Base-by-base conservation (phyloP, 37 sponge, comb jelly and placozoan species). In the Axinella damicornis region DNA sequence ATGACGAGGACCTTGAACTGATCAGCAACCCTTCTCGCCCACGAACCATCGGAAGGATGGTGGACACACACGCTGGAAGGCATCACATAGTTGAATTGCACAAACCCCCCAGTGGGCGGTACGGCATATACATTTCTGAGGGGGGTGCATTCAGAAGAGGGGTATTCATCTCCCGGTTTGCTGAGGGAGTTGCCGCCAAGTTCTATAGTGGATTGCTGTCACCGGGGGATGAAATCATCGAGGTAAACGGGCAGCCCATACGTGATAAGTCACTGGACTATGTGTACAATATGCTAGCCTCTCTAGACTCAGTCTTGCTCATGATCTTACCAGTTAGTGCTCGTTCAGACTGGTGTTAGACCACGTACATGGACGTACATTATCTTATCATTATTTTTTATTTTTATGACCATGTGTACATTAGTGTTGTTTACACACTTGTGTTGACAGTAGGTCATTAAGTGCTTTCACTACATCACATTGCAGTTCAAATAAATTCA, bases 221-320 rank as follows among this genome's bases (percentile, higher is more conserved):
- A 22, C 87, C 87, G 2, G 87, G 87, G 28, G 87, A 86, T 41
- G 79, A 86, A 54, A 68, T 86, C 21, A 57, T 86, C 22, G 12
- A 40, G 25, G 73, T 86, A n/a, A 78, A 86, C 59, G 57, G 33
- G 30, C 24, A 38, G 11, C 20, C 22, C 27, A 58, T 86, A 17
- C 69, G 37, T 22, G 79, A 77, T 25, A 77, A 86, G 39, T 71
- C 87, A 19, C 59, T 81, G 40, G 82, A 81, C 38, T 20, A 58
- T 69, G 82, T 81, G 70, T 81, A 81, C 35, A 57, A 69, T 20
- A 55, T 71, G 0, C 16, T 81, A 12, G 46, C 71, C 5, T 24
- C 25, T 32, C 21, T 58, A 54, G 71, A 81, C 40, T 71, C 71
- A 58, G 82, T 81, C 39, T 34, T 81, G 0, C 53, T 81, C 60